Conservation (phyloP, 2,888 invertebrate species). For the Kryphioiulus occultus region DNA sequence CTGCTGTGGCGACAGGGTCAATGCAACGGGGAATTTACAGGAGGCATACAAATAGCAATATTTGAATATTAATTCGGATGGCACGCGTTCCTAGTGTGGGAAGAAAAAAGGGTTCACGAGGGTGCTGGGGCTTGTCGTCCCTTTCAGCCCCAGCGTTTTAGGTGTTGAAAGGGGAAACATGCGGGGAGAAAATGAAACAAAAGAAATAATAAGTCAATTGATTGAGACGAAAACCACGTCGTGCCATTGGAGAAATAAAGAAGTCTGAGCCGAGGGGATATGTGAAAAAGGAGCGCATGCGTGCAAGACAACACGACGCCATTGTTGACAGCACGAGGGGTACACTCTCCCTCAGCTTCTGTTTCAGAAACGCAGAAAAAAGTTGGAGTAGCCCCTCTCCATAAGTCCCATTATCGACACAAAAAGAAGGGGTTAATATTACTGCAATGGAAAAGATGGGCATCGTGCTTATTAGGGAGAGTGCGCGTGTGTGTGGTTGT, state of each 20-base stretch:
- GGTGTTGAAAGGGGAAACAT: neutral
- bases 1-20: no score
- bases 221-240: neutral
- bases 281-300: neutral
- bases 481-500: neutral
- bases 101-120: neutral
- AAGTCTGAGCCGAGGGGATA: neutral
- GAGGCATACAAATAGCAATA: neutral
- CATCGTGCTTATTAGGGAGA: neutral
- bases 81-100: neutral
- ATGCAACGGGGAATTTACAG: neutral
- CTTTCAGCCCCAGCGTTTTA: neutral
- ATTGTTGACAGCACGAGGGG: neutral
- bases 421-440: constrained; percentile 5
- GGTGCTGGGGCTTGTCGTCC: neutral
- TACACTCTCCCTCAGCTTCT: neutral
- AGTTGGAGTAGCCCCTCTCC: neutral
- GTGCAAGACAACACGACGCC: neutral
- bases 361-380: neutral
- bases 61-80: constrained; percentile 5
- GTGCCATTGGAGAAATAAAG: neutral
- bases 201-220: neutral
- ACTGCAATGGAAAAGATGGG: constrained; percentile 5
- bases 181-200: constrained; percentile 5
- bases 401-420: constrained; percentile 5